phyloP scores from a whole-genome alignment of 2,113 vertebrate genomes.

The Felis catus region DNA sequence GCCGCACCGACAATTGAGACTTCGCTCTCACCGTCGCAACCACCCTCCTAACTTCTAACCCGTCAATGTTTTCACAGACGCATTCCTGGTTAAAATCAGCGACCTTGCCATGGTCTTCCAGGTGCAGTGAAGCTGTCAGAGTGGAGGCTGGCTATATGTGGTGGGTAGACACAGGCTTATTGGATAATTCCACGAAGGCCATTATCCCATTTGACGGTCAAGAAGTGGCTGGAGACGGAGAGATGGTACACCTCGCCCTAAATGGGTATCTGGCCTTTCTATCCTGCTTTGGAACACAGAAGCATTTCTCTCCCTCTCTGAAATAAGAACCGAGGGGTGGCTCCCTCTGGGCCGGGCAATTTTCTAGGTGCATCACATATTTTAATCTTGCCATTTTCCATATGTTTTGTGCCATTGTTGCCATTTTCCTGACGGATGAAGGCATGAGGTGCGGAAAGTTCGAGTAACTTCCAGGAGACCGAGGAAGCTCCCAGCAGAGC shows the following conservation, averaged over 20 bases:
- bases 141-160: not conserved
- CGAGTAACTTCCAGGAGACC: not conserved
- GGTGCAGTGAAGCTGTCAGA: not conserved
- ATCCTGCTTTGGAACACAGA: not conserved
- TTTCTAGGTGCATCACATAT: fast-evolving
- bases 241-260: fast-evolving
- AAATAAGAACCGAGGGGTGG: not conserved
- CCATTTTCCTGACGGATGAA: not conserved
- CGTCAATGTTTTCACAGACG: not conserved
- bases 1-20: not conserved
- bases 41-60: no score
- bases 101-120: not conserved
- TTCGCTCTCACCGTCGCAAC: fast-evolving
- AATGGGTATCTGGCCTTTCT: not conserved
- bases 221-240: not conserved
- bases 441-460: not conserved
- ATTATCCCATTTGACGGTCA: fast-evolving
- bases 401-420: not conserved
- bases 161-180: fast-evolving
- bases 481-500: not conserved
- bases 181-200: not conserved
- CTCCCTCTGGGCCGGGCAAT: not conserved
- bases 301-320: no score
- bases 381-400: not conserved
- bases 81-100: not conserved